These are phyloP conservation scores for Pammene fasciana DNA, from an alignment of 2,888 invertebrate species.

Conservation along the genomic window DNA sequence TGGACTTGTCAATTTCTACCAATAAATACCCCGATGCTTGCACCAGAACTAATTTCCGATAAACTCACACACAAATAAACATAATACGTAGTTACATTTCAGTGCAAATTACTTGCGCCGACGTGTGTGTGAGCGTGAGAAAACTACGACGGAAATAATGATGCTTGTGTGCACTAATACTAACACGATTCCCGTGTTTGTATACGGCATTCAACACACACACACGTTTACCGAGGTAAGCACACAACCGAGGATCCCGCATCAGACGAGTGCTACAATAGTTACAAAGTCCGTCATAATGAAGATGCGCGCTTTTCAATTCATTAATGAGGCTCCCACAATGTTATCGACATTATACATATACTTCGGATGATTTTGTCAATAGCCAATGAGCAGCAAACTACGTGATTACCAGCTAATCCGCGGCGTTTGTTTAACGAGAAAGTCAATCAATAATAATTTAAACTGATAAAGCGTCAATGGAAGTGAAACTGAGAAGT, in stretches of 20 bases:
- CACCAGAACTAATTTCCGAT: slow-evolving; percentile 79
- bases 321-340: slow-evolving; percentile 74
- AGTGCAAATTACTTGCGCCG: slow-evolving; percentile 70
- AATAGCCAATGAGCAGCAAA: slow-evolving; percentile 64
- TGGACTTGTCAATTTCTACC: slow-evolving; percentile 74
- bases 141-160: slow-evolving; percentile 75
- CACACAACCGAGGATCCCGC: slow-evolving; percentile 67
- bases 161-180: slow-evolving; percentile 63
- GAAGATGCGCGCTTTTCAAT: slow-evolving; percentile 77
- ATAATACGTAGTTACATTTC: slow-evolving; percentile 58
- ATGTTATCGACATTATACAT: slow-evolving; percentile 65
- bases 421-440: slow-evolving; percentile 59
- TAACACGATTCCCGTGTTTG: slow-evolving; percentile 61
- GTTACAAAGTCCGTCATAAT: slow-evolving; percentile 72
- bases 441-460: slow-evolving; percentile 60
- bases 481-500: slow-evolving; percentile 60
- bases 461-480: slow-evolving; percentile 50
- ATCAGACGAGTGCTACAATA: slow-evolving; percentile 70
- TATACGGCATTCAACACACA: slow-evolving; percentile 45
- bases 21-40: slow-evolving; percentile 69
- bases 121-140: slow-evolving; percentile 79
- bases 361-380: slow-evolving; percentile 63
- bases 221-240: slow-evolving; percentile 51
- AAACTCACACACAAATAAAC: slow-evolving; percentile 66
- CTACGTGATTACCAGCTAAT: slow-evolving; percentile 66